These are phyloP conservation scores for Paramormyrops hopkinsi DNA, from an alignment of 2,797 vertebrate genomes.

Conservation along the genomic window DNA sequence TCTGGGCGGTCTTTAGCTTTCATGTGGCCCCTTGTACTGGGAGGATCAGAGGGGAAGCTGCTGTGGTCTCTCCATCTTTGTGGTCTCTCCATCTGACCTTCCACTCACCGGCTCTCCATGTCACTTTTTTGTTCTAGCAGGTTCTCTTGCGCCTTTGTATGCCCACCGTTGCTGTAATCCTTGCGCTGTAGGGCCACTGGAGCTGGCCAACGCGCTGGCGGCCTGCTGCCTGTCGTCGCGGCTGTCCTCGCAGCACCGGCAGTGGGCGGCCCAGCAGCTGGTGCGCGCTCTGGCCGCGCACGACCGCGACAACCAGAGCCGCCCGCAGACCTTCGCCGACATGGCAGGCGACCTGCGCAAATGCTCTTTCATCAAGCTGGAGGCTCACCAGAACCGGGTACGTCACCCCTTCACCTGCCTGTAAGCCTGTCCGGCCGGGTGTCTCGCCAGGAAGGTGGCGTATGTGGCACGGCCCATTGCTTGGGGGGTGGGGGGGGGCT, in stretches of 20 bases:
- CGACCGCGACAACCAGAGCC: slow-evolving; percentile 87
- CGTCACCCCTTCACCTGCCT: slow-evolving; percentile 24
- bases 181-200: slow-evolving; percentile 94
- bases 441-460: neutral
- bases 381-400: slow-evolving; percentile 94
- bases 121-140: slow-evolving; percentile 76
- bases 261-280: slow-evolving; percentile 96
- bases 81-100: slow-evolving; percentile 26
- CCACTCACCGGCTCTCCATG: slow-evolving; percentile 59
- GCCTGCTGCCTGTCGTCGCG: slow-evolving; percentile 95
- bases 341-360: slow-evolving; percentile 92
- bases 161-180: slow-evolving; percentile 85
- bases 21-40: neutral
- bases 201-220: slow-evolving; percentile 94
- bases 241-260: slow-evolving; percentile 92
- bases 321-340: slow-evolving; percentile 87
- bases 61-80: slow-evolving; percentile 40
- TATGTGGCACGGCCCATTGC: neutral
- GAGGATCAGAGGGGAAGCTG: neutral
- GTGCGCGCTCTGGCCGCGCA: slow-evolving; percentile 91
- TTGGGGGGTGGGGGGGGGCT: neutral
- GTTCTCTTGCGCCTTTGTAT: slow-evolving; percentile 85
- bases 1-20: neutral
- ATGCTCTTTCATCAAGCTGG: slow-evolving; percentile 85
- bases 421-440: neutral